Conservation (phyloP, 2,797 vertebrate species). For the Phoeniculus purpureus region DNA sequence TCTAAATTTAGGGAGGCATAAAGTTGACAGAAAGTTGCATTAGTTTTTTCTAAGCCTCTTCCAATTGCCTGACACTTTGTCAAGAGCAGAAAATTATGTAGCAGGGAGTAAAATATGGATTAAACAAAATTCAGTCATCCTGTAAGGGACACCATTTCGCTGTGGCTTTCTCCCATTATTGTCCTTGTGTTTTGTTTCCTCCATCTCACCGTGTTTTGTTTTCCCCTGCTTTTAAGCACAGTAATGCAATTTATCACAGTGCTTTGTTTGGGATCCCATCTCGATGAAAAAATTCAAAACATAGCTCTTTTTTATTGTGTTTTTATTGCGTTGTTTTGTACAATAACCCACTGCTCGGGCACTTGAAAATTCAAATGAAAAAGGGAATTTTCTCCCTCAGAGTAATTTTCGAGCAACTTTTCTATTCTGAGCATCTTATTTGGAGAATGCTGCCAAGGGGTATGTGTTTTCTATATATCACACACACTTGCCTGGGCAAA, state of each 20-base stretch:
- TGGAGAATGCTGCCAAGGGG: background rate
- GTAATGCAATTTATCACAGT: conserved; percentile 15
- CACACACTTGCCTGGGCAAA: background rate
- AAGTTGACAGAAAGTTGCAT: conserved; percentile 28
- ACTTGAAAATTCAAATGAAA: conserved; percentile 10
- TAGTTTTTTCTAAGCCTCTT: conserved; percentile 8
- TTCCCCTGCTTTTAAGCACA: conserved; percentile 18
- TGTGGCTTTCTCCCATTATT: background rate
- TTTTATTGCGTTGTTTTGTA: conserved; percentile 12
- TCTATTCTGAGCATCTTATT: background rate
- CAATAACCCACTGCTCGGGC: background rate
- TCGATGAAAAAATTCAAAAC: conserved; percentile 28
- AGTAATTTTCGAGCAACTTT: background rate
- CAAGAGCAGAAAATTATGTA: conserved; percentile 42
- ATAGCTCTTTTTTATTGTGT: conserved; percentile 36
- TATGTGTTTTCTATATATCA: background rate
- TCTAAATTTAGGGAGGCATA: conserved; percentile 31
- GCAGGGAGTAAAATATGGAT: conserved; percentile 36
- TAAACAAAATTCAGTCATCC: conserved; percentile 25
- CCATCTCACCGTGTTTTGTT: background rate
- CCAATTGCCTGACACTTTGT: conserved; percentile 1
- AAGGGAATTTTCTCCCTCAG: background rate
- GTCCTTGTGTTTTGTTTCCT: background rate
- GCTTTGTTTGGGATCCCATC: background rate
- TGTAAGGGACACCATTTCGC: conserved; percentile 7